phyloP scores from a whole-genome alignment of 2,797 vertebrate species.

The Scomberomorus guttatus region DNA sequence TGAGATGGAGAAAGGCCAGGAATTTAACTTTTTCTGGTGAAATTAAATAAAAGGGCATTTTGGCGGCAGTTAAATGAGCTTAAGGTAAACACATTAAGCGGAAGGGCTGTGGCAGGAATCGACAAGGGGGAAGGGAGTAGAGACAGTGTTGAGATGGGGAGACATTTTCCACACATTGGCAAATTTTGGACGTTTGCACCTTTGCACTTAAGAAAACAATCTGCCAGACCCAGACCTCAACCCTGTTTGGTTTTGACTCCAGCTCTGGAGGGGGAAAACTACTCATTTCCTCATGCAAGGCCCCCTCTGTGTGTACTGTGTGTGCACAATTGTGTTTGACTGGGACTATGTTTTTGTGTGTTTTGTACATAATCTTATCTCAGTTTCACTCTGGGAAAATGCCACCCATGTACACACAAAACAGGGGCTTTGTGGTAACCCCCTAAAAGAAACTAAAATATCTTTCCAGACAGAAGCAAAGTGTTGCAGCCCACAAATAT shows the following conservation, averaged over 20 bases:
- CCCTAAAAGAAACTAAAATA: slow-evolving; percentile 60
- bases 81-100: slow-evolving; percentile 75
- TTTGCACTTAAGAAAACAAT: slow-evolving; percentile 80
- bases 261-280: slow-evolving; percentile 65
- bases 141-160: slow-evolving; percentile 67
- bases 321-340: slow-evolving; percentile 42
- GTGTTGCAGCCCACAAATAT: slow-evolving; percentile 77
- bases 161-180: slow-evolving; percentile 73
- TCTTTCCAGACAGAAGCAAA: slow-evolving; percentile 76
- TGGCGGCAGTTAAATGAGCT: slow-evolving; percentile 67
- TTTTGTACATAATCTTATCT: slow-evolving; percentile 56
- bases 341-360: slow-evolving; percentile 21
- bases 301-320: slow-evolving; percentile 39
- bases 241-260: slow-evolving; percentile 70
- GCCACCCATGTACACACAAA: slow-evolving; percentile 65
- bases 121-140: slow-evolving; percentile 51
- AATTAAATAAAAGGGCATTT: slow-evolving; percentile 52
- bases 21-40: slow-evolving; percentile 65
- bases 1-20: slow-evolving; percentile 56
- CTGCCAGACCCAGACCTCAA: slow-evolving; percentile 60
- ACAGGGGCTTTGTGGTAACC: slow-evolving; percentile 58
- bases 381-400: slow-evolving; percentile 56
- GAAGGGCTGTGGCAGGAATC: slow-evolving; percentile 66
- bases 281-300: slow-evolving; percentile 70
- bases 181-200: slow-evolving; percentile 75